Percentiles rank a stretch among this genome's conserved stretches.
phyloP scores from a whole-genome alignment of 2,888 invertebrate species.

The Netelia fuscicornis region DNA sequence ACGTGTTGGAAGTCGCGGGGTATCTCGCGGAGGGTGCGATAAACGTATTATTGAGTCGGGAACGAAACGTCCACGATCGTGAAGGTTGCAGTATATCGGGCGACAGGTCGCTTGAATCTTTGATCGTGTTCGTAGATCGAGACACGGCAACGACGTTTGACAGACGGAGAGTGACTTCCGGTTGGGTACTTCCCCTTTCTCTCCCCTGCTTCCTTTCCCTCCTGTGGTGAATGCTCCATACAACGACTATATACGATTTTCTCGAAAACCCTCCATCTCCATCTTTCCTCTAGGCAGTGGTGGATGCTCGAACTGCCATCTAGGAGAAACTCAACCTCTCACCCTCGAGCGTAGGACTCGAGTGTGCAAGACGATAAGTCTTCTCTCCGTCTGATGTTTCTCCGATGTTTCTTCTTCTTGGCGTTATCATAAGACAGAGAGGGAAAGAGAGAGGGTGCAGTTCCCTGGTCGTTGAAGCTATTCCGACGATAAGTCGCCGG shows the following conservation, averaged over 20 bases:
- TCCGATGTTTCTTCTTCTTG: conserved; percentile 30
- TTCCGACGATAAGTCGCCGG: conserved; percentile 42
- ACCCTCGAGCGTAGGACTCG: conserved; percentile 12
- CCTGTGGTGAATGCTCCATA: background rate
- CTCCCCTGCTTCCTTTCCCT: background rate
- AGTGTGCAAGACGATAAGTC: conserved; percentile 57
- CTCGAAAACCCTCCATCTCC: conserved; percentile 37
- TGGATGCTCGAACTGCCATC: conserved; percentile 37
- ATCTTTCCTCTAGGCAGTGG: conserved; percentile 30
- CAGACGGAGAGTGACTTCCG: conserved; percentile 44
- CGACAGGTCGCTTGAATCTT: conserved; percentile 61
- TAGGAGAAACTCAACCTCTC: background rate
- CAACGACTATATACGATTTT: conserved; percentile 16
- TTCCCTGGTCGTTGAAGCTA: conserved; percentile 15
- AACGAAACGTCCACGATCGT: conserved; percentile 3
- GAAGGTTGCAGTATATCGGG: conserved; percentile 39
- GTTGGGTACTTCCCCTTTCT: background rate
- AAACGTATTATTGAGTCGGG: background rate
- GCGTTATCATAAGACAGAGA: conserved; percentile 26
- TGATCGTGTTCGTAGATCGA: conserved; percentile 57
- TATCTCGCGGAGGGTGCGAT: conserved; percentile 5
- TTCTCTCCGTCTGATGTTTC: conserved; percentile 31
- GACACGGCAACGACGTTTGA: background rate
- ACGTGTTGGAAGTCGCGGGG: background rate
- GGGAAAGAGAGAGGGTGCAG: background rate